Evolutionary conservation across 2,888 invertebrate genomes (phyloP).

Genomic region (Campoplex nolae): DNA sequence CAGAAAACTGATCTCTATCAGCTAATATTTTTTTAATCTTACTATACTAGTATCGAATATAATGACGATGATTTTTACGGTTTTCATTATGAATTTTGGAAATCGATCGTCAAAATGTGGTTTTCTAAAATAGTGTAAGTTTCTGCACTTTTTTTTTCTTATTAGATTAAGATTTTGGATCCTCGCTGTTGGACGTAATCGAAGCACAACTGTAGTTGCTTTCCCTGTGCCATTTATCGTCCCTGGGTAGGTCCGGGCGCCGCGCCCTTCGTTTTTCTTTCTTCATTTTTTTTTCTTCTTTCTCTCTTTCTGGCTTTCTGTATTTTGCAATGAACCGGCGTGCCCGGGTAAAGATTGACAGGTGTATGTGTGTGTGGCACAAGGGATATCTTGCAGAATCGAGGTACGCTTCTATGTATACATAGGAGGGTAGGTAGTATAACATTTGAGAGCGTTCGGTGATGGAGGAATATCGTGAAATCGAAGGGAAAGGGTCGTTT

Average conservation of each 20-base stretch:
- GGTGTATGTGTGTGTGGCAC: slow-evolving; percentile 11
- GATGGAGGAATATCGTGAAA: slow-evolving; percentile 61
- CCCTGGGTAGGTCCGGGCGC: slow-evolving; percentile 38
- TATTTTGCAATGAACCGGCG: slow-evolving; percentile 22
- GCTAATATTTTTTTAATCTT: too few relatives aligned
- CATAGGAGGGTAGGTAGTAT: slow-evolving; percentile 13
- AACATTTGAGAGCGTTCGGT: slow-evolving; percentile 22
- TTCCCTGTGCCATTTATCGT: slow-evolving; percentile 33
- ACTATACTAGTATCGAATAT: too few relatives aligned
- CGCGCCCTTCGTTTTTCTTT: slow-evolving; percentile 22
- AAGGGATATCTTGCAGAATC: slow-evolving; percentile 23
- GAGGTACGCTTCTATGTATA: slow-evolving; percentile 29
- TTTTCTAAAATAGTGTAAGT: neutral
- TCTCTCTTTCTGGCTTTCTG: neutral
- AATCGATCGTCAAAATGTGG: too few relatives aligned
- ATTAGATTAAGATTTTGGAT: neutral
- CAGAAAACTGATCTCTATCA: too few relatives aligned
- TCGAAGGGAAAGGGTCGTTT: slow-evolving; percentile 66
- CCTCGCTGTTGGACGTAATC: neutral
- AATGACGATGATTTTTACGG: too few relatives aligned
- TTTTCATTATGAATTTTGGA: too few relatives aligned
- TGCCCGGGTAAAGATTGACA: slow-evolving; percentile 54
- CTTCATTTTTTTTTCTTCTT: neutral
- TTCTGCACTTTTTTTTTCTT: neutral
- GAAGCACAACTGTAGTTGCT: slow-evolving; percentile 22